phyloP scores from a whole-genome alignment of 30 jellyfish, hydroid and myxozoan species.

The Phacellophora camtschatica region DNA sequence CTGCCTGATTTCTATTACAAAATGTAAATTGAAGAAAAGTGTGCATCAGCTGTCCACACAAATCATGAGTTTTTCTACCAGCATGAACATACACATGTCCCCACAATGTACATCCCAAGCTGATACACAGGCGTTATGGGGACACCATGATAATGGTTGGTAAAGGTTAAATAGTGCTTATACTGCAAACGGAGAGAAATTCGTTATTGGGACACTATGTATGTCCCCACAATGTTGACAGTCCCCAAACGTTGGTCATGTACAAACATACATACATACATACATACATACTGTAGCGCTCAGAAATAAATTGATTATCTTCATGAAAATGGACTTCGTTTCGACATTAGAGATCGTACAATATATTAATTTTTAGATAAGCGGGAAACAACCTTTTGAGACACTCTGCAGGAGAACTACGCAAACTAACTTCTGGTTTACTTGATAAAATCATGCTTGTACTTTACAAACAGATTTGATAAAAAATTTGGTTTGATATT shows the following conservation, averaged over 20 bases:
- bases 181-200: neutral
- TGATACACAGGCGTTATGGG: neutral
- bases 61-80: neutral
- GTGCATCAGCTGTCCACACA: neutral
- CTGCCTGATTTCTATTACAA: too few relatives aligned
- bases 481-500: too few relatives aligned
- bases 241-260: neutral
- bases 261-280: neutral
- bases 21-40: too few relatives aligned
- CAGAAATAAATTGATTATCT: too few relatives aligned
- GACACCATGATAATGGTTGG: neutral
- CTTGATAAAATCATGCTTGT: too few relatives aligned
- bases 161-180: neutral
- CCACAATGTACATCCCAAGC: neutral
- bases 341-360: too few relatives aligned
- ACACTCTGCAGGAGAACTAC: too few relatives aligned
- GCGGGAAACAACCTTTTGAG: too few relatives aligned
- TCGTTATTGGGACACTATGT: slow-evolving; percentile 3
- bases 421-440: too few relatives aligned
- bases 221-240: slow-evolving; percentile 3
- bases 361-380: too few relatives aligned
- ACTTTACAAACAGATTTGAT: too few relatives aligned
- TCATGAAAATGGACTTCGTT: too few relatives aligned
- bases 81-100: neutral
- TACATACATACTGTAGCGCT: neutral